Base-by-base conservation (phyloP, 2,113 vertebrate genomes). In the Himantopus leucocephalus region DNA sequence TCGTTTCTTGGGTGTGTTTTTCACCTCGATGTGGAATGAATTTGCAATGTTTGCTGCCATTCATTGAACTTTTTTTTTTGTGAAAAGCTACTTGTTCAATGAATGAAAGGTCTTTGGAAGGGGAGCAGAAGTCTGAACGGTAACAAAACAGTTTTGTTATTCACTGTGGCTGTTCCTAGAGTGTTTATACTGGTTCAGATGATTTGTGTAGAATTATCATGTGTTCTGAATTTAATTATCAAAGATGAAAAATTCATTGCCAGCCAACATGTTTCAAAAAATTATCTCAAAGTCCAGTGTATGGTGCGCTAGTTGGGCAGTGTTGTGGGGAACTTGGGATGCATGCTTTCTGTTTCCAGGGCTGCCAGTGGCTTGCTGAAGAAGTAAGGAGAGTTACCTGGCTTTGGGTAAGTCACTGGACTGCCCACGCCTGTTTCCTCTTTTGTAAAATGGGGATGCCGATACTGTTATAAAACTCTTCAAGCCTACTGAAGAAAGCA, bases 401-500 rank as follows among this genome's bases (percentile, higher is more conserved):
- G 13, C 37, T 75, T 15, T 14, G 45, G 9, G 3, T 21, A 9
- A 30, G 45, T 30, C 50, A 15, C 22, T 0, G 0, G 18, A 6
- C 14, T 80, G 68, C 50, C 59, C 34, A 3, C 2, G 11, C 34
- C 24, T 56, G 39, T 16, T n/a, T 37, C 37, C 55, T 32, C 27
- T 47, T 34, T 72, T 81, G 50, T 14, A 7, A 16, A 16, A 34
- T 1, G 17, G 27, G 19, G 5, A 4, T 29, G 22, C 21, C 2
- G 7, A 29, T 2, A 1, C 4, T 30, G 10, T 5, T 10, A 1
- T 0, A 23, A 10, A 37, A 2, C 39, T 10, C 37, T 12, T 10
- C 29, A 23, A 48, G n/a, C 17, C 32, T 43, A 3, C 17, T 8
- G 2, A 34, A 30, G 78, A 5, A 26, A 50, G 56, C 12, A 24